phyloP scores from a whole-genome alignment of 2,113 vertebrate species.

The Poeciliopsis turrubarensis region DNA sequence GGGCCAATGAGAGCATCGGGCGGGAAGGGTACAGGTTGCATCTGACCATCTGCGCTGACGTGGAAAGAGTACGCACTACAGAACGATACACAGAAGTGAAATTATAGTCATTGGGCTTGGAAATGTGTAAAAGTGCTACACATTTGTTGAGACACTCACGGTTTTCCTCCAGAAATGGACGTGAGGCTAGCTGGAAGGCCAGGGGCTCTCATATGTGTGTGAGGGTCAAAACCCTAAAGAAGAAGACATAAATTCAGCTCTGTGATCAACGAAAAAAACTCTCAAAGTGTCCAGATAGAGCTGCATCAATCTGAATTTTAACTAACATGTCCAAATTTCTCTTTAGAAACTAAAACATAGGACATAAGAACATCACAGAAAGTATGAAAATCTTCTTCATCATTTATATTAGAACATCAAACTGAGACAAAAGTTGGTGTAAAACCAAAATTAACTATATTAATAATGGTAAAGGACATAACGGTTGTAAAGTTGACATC shows the following conservation, averaged over 20 bases:
- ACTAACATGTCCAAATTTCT: not conserved
- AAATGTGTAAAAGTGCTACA: not conserved
- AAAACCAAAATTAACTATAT: not conserved
- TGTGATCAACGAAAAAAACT: not conserved
- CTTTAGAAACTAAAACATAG: not conserved
- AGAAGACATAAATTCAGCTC: conserved; percentile 6
- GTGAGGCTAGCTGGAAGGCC: conserved; percentile 92
- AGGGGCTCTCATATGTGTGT: conserved; percentile 90
- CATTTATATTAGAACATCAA: too few relatives aligned
- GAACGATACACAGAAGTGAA: not conserved
- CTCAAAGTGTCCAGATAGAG: not conserved
- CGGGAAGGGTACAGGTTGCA: conserved; percentile 94
- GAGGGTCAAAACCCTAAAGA: conserved; percentile 91
- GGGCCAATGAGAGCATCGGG: conserved; percentile 92
- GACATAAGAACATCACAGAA: not conserved
- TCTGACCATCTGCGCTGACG: conserved; percentile 92
- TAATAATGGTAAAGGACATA: not conserved
- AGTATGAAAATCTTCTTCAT: not conserved
- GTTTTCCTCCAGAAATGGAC: conserved; percentile 93
- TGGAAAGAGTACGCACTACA: conserved; percentile 94
- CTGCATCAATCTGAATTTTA: not conserved
- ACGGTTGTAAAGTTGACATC: not conserved
- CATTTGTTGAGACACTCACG: conserved; percentile 81
- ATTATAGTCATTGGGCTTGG: not conserved
- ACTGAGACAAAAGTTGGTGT: too few relatives aligned